Percentiles rank a stretch among this genome's conserved stretches.
phyloP scores from a whole-genome alignment of 1,140 invertebrate genomes.

The Probaryconus sp. region DNA sequence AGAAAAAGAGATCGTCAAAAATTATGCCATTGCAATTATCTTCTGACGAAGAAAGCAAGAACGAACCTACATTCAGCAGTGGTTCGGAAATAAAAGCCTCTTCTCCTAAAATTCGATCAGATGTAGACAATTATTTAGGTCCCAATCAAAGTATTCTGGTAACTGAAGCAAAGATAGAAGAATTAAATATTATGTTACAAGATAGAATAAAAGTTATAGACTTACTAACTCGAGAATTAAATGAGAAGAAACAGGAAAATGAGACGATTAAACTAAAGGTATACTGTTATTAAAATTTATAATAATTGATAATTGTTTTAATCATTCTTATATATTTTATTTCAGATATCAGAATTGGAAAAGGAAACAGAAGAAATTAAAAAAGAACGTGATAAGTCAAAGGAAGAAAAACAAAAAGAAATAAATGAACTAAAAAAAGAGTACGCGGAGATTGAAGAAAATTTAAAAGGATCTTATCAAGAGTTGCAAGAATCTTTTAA shows the following conservation, averaged over 20 bases:
- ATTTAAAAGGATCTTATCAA: conserved; percentile 53
- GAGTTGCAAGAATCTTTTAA: conserved; percentile 61
- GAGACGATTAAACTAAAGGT: conserved; percentile 39
- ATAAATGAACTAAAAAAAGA: conserved; percentile 38
- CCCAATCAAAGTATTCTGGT: too few species aligned
- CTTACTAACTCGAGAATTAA: conserved; percentile 62
- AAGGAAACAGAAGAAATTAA: conserved; percentile 57
- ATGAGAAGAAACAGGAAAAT: conserved; percentile 54
- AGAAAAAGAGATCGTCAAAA: conserved; percentile 35
- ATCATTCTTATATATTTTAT: conserved; percentile 1
- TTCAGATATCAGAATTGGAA: conserved; percentile 43
- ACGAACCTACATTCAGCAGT: conserved; percentile 11
- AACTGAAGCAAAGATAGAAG: conserved; percentile 57
- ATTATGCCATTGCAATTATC: conserved; percentile 23
- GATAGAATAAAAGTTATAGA: conserved; percentile 65
- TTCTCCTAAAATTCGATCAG: too few species aligned
- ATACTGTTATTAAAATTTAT: too few species aligned
- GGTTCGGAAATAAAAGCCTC: conserved; percentile 22
- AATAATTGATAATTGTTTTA: too few species aligned
- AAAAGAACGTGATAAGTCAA: conserved; percentile 42
- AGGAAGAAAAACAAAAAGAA: conserved; percentile 53
- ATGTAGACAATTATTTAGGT: too few species aligned
- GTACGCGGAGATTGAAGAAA: conserved; percentile 49
- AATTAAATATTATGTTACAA: conserved; percentile 66
- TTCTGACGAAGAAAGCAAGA: conserved; percentile 28